Evolutionary conservation across 2,888 invertebrate species (phyloP), one percentile per base, ranked within the genome.

Genomic region (Trichacis sp.): DNA sequence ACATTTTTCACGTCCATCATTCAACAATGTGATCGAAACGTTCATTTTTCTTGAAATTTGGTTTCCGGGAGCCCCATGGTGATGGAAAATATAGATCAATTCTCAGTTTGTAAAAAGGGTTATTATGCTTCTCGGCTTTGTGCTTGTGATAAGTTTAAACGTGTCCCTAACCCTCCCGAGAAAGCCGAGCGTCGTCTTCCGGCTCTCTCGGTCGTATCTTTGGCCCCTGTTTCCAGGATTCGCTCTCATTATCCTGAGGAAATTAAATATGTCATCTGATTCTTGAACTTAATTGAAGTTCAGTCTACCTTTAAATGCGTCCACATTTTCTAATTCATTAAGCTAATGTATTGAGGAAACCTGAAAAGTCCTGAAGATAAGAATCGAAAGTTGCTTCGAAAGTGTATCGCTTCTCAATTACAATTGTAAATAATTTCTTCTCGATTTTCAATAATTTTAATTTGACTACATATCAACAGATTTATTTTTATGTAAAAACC

Each of bases 221-320:
- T 68, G 62, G 70, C 64, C 63, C 66, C 57, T 71, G 71, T 71
- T 75, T 71, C 74, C 68, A 64, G 68, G 71, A 75, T 65, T 78
- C 76, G 79, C 78, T 80, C 75, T 77, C 81, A 80, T 81, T 79
- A 80, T 78, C 77, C 74, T 70, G 58, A 78, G 80, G 79, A 82
- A 83, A 83, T 83, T 81, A 80, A 81, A 83, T 78, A 77, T 78
- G 80, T 79, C 79, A 74, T 75, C 73, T 75, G 76, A 76, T 73
- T 73, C 77, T 77, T 77, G 75, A 77, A 73, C 72, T 76, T 79
- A 77, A 80, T 78, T 77, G 77, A 75, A 77, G 64, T 69, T 69
- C 66, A 67, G 69, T 59, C 68, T 61, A 64, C 70, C 68, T 60
- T 68, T 61, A 73, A 73, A 65, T 65, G 68, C 57, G 67, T 62